Conservation (phyloP, 2,797 vertebrate genomes). For the Eleutherodactylus coqui region DNA sequence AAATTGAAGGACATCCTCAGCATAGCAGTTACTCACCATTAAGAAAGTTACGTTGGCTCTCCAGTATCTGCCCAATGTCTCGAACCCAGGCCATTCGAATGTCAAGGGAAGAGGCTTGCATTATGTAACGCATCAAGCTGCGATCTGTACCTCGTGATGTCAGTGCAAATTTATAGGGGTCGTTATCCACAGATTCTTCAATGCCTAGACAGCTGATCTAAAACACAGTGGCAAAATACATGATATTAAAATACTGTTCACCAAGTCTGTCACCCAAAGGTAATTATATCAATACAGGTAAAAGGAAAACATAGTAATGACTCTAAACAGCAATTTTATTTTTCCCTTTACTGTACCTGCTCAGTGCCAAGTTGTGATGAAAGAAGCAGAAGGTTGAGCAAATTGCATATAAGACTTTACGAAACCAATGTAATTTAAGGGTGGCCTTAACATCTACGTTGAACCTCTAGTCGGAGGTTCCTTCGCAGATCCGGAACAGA, state of each 20-base stretch:
- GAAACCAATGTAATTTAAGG: not conserved
- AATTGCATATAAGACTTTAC: not conserved
- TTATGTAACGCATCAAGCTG: slow-evolving; percentile 80
- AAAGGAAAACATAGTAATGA: not conserved
- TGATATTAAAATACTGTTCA: not conserved
- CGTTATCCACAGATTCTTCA: slow-evolving; percentile 82
- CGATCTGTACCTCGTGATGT: slow-evolving; percentile 87
- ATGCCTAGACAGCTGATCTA: slow-evolving; percentile 91
- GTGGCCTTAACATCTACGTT: no score
- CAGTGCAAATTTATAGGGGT: slow-evolving; percentile 83
- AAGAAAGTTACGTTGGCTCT: slow-evolving; percentile 91
- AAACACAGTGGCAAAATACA: not conserved
- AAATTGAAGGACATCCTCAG: not conserved
- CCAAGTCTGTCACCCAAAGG: not conserved
- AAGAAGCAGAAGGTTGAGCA: not conserved
- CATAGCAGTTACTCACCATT: slow-evolving; percentile 77
- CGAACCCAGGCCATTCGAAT: slow-evolving; percentile 84
- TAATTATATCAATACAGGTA: not conserved
- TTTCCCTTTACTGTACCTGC: no score
- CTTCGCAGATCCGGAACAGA: no score
- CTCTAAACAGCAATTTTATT: not conserved
- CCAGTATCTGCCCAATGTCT: slow-evolving; percentile 88
- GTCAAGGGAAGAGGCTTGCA: slow-evolving; percentile 80
- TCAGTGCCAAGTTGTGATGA: not conserved
- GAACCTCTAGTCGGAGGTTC: no score